Conservation (phyloP, 2,797 vertebrate genomes). For the Notamacropus eugenii region DNA sequence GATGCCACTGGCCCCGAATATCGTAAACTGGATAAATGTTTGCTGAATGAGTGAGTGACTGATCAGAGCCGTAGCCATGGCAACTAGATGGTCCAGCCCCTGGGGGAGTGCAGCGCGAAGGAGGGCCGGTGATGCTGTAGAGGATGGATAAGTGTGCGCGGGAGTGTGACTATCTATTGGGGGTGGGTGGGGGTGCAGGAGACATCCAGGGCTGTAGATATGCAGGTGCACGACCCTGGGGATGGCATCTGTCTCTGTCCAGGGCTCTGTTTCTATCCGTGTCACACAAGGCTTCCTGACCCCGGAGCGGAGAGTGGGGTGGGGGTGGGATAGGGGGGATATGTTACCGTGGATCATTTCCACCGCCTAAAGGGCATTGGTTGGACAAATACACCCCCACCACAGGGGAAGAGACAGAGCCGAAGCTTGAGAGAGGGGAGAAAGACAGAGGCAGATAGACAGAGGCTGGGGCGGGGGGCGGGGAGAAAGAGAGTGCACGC, state of each 20-base stretch:
- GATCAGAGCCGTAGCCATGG: conserved; percentile 74
- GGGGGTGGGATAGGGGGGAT: neutral
- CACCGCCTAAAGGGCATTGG: neutral
- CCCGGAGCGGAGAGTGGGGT: neutral
- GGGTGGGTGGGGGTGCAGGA: neutral
- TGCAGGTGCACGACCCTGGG: neutral
- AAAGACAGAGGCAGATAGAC: neutral
- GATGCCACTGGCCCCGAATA: neutral
- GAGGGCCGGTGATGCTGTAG: neutral
- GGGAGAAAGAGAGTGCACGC: neutral
- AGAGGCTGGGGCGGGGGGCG: conserved; percentile 49
- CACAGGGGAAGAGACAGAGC: neutral
- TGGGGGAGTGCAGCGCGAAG: conserved; percentile 25
- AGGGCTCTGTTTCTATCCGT: neutral
- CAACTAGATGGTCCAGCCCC: conserved; percentile 71
- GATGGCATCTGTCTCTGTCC: neutral
- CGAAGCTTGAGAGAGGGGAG: neutral
- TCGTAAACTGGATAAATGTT: neutral
- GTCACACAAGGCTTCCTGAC: neutral
- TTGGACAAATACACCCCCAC: neutral
- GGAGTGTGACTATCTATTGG: neutral
- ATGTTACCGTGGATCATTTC: neutral
- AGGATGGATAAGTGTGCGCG: neutral
- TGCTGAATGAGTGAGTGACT: conserved; percentile 42
- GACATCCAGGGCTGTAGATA: neutral